A percentile compares a stretch with the other conserved stretches of the same genome.
phyloP scores from a whole-genome alignment of 2,797 vertebrate species.

The Clarias platycephalus region DNA sequence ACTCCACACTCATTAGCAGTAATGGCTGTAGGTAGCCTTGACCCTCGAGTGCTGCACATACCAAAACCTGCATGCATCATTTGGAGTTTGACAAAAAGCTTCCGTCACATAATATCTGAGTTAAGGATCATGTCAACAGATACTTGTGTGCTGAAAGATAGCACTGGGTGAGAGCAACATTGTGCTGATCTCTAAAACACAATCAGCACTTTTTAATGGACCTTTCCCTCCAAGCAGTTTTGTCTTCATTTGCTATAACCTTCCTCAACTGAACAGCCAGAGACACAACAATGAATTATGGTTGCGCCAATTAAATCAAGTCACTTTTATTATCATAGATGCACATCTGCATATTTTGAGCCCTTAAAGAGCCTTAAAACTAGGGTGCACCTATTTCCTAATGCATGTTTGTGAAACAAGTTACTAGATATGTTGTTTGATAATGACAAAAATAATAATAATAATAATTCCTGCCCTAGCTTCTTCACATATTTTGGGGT shows the following conservation, averaged over 20 bases:
- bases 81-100: constrained; percentile 82
- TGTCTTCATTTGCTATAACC: constrained; percentile 47
- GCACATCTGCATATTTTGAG: neutral
- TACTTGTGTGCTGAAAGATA: constrained; percentile 77
- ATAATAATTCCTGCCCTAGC: neutral
- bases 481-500: neutral
- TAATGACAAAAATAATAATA: neutral
- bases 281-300: constrained; percentile 5
- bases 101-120: constrained; percentile 81
- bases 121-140: constrained; percentile 89
- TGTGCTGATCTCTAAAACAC: constrained; percentile 72
- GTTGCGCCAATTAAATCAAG: neutral
- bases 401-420: neutral
- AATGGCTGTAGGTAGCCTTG: constrained; percentile 81
- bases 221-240: constrained; percentile 57
- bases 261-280: neutral
- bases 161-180: constrained; percentile 70
- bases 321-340: neutral
- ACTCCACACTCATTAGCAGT: constrained; percentile 83
- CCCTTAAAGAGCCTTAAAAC: neutral
- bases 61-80: constrained; percentile 77
- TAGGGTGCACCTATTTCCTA: neutral
- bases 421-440: neutral
- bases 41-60: constrained; percentile 68
- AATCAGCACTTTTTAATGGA: constrained; percentile 71